Base-by-base conservation (phyloP, 92 coral and sea anemone genomes). In the Meandrina meandrites region DNA sequence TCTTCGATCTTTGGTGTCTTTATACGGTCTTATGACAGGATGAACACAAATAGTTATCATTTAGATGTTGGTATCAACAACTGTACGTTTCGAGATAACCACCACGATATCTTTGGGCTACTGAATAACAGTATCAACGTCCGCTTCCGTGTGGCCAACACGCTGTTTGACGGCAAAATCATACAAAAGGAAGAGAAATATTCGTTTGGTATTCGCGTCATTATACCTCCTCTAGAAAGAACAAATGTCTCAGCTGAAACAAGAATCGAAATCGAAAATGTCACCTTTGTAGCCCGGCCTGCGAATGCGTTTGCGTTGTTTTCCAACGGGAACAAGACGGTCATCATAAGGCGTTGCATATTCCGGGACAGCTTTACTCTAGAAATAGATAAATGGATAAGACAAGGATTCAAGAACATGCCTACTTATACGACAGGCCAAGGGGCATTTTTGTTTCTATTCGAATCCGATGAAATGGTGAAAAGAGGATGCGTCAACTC, bases 381-480 rank as follows among this genome's bases (percentile, higher is more conserved):
- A 22, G 57, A 80, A 21, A 64, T 8, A 70, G 47, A 80, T 19
- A 19, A 80, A 70, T 80, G 84, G 84, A 64, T 1, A 28, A 42
- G 19, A 45, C 3, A 1, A 16, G 16, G 31, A 24, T 62, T 35
- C 57, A 80, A 62, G 62, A 64, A 31, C 74, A 62, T 80, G 75
- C 84, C 84, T 16, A 70, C 57, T 36, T 80, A 64, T 80, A 32
- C 14, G n/a, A 64, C 74, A 12, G 54, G 84, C 16, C 75, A 80
- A 53, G 84, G 84, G 19, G 84, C 56, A 14, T 30, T 80, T 66
- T 28, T 80, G 34, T 62, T 80, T 14, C 84, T 80, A 40, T 80
- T 80, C n/a, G 57, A 80, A 21, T 37, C 84, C 57, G 84, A 80
- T 66, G 56, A 60, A 30, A 45, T 40, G 24, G 75, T 62, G 56